Evolutionary conservation across 2,113 vertebrate genomes (phyloP).

Genomic region (Hepsetus odoe): DNA sequence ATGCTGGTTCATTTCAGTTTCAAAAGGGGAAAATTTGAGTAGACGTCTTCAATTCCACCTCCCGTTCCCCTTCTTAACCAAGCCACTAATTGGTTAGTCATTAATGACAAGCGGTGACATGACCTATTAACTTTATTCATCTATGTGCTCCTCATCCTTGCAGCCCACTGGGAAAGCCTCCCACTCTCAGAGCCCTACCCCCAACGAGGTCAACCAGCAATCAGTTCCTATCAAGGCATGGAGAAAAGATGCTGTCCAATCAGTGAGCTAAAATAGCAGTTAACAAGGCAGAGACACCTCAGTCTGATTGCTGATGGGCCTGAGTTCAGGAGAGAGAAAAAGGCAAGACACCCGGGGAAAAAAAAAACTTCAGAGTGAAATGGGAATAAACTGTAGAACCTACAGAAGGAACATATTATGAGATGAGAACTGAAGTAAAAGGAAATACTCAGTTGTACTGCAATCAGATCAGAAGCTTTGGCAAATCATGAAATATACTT

Average conservation of each 20-base stretch:
- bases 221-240: constrained; percentile 26
- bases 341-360: not conserved
- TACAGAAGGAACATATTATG: not conserved
- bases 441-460: not conserved
- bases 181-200: not conserved
- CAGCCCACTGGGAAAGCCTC: not conserved
- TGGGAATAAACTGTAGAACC: not conserved
- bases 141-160: not conserved
- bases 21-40: not conserved
- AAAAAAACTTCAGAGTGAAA: constrained; percentile 1
- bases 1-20: not conserved
- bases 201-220: constrained; percentile 25
- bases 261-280: constrained; percentile 17
- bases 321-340: not conserved
- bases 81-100: constrained; percentile 21
- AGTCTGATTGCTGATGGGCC: not conserved
- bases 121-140: constrained; percentile 25
- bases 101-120: not conserved
- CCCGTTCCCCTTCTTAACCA: not conserved
- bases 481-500: not conserved
- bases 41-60: constrained; percentile 2
- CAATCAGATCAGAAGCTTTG: not conserved
- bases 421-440: not conserved
- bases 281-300: constrained; percentile 9
- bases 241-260: constrained; percentile 11